These are phyloP conservation scores for Periophthalmus magnuspinnatus DNA, from an alignment of 2,797 vertebrate genomes.

Conservation along the genomic window DNA sequence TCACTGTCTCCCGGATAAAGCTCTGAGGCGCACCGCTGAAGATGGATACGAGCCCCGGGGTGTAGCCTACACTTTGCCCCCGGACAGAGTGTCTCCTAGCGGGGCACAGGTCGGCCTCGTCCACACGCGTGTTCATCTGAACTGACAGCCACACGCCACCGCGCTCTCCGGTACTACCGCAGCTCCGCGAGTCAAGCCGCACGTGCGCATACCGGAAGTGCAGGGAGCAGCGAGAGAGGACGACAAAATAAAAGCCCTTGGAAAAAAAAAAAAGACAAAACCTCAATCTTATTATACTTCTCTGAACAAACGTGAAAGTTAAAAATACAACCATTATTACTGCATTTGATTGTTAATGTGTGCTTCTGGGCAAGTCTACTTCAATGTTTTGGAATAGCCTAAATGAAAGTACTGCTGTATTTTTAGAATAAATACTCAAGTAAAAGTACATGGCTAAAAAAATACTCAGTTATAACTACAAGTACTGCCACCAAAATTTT, in stretches of 20 bases:
- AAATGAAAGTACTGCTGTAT: no score
- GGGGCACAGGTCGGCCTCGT: conserved; percentile 37
- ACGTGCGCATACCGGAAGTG: rapidly evolving
- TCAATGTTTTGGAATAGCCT: no score
- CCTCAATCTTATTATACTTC: no score
- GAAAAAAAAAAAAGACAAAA: no score
- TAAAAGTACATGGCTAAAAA: no score
- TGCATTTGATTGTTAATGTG: no score
- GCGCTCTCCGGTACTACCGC: conserved; percentile 13
- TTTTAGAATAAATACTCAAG: no score
- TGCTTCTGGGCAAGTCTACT: no score
- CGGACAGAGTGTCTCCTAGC: neutral
- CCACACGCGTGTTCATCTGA: conserved; percentile 18
- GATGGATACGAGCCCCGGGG: neutral
- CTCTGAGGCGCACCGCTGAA: neutral
- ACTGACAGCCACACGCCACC: conserved; percentile 17
- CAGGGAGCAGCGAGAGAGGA: neutral
- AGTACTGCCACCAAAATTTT: no score
- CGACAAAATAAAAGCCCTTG: conserved; percentile 41
- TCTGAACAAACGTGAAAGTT: no score
- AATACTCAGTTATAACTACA: no score
- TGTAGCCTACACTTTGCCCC: conserved; percentile 41
- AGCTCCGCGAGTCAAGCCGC: conserved; percentile 11
- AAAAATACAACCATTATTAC: no score
- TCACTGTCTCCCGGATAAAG: neutral